Conservation (phyloP, 2,888 invertebrate species). For the Leucoma salicis region DNA sequence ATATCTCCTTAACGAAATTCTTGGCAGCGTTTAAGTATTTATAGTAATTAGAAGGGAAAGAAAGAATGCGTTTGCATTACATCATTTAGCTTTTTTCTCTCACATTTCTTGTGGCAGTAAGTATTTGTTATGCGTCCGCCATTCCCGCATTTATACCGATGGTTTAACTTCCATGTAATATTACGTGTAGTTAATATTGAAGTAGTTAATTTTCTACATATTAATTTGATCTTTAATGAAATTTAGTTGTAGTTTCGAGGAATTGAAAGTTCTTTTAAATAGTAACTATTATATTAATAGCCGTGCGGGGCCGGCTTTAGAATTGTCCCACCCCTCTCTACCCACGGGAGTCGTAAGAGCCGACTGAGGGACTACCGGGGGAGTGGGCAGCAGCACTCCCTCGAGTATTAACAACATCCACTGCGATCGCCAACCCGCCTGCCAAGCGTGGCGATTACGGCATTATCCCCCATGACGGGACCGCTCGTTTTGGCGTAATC, state of each 20-base stretch:
- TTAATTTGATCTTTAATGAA: background rate
- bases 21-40: slow-evolving; percentile 10
- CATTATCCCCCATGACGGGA: no score
- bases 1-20: slow-evolving; percentile 6
- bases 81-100: slow-evolving; percentile 7
- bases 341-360: no score
- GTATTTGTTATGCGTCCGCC: slow-evolving; percentile 4
- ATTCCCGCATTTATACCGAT: slow-evolving; percentile 5
- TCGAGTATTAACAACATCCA: no score
- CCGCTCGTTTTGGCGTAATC: no score
- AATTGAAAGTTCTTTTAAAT: no score
- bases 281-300: no score
- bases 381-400: no score
- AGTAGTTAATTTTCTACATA: background rate
- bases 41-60: slow-evolving; percentile 9
- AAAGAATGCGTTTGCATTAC: slow-evolving; percentile 9
- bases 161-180: slow-evolving; percentile 1
- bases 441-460: no score
- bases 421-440: no score
- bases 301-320: no score
- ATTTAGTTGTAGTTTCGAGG: background rate
- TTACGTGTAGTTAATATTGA: background rate
- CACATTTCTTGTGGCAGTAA: background rate
- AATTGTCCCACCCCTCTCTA: no score
- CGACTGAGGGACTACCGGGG: no score